phyloP scores from a whole-genome alignment of 2,888 invertebrate species.

The Graphium colonna region DNA sequence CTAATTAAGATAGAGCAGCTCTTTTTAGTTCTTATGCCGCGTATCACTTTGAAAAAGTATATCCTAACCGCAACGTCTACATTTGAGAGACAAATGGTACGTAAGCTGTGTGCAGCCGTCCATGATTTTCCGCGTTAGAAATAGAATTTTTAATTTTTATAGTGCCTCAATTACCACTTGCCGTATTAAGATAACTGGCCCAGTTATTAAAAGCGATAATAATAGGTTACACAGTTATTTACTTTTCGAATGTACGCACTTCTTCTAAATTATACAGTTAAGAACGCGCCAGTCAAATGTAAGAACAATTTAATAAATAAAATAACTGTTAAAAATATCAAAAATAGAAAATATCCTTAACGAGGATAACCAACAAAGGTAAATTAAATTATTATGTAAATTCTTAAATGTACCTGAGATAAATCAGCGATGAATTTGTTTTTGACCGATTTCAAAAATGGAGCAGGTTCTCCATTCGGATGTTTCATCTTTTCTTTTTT shows the following conservation, averaged over 20 bases:
- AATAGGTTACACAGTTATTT: constrained; percentile 2
- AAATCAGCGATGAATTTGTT: no score
- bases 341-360: no score
- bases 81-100: constrained; percentile 1
- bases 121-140: constrained; percentile 6
- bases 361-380: no score
- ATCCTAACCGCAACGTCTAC: no score
- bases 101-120: constrained; percentile 9
- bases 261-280: not conserved
- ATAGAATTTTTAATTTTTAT: constrained; percentile 7
- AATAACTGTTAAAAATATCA: not conserved
- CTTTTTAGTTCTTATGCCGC: no score
- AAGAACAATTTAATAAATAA: not conserved
- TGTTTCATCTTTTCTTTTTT: no score
- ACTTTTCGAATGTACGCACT: not conserved
- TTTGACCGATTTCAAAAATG: no score
- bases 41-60: no score
- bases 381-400: no score
- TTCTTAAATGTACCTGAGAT: no score
- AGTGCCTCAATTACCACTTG: constrained; percentile 4
- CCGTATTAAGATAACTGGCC: constrained; percentile 9
- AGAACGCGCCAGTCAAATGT: not conserved
- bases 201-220: constrained; percentile 14
- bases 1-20: no score
- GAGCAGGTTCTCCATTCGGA: no score